Conservation (phyloP, 2,113 vertebrate species). For the Syngnathoides biaculeatus region DNA sequence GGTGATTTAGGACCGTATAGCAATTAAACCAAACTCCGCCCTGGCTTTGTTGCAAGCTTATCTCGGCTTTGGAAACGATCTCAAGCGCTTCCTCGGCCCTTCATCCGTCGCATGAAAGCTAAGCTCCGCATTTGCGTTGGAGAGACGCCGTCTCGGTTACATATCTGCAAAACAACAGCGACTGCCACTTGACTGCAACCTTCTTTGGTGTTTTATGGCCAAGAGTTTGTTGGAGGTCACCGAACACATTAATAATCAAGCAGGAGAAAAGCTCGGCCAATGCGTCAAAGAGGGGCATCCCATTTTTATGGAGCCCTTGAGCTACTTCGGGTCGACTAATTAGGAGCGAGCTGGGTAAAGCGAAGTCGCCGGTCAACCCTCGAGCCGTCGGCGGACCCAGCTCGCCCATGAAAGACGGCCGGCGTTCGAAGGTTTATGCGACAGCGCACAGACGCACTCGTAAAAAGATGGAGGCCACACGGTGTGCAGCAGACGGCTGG, state of each 20-base stretch:
- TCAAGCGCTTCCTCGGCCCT: slow-evolving; percentile 48
- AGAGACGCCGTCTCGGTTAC: slow-evolving; percentile 20
- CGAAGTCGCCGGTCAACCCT: slow-evolving; percentile 30
- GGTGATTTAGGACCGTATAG: slow-evolving; percentile 24
- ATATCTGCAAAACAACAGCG: slow-evolving; percentile 15
- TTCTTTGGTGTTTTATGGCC: slow-evolving; percentile 63
- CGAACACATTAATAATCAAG: slow-evolving; percentile 51
- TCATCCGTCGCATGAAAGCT: slow-evolving; percentile 41
- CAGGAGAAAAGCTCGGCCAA: slow-evolving; percentile 34
- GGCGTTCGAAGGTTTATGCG: slow-evolving; percentile 29
- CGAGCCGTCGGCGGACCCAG: slow-evolving; percentile 33
- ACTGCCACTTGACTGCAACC: slow-evolving; percentile 43
- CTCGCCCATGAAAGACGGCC: slow-evolving; percentile 51
- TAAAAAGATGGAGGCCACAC: slow-evolving; percentile 7
- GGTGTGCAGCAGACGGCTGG: neutral
- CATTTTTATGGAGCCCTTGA: slow-evolving; percentile 52
- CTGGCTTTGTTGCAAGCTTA: slow-evolving; percentile 24
- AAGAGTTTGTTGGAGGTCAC: slow-evolving; percentile 55
- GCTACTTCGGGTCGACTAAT: slow-evolving; percentile 55
- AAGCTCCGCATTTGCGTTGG: slow-evolving; percentile 43
- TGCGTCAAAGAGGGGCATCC: slow-evolving; percentile 57
- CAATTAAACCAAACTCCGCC: slow-evolving; percentile 24
- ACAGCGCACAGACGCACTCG: slow-evolving; percentile 6
- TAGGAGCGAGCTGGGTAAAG: slow-evolving; percentile 56
- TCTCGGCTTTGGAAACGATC: slow-evolving; percentile 37